Evolutionary conservation across 1,140 invertebrate genomes (phyloP), one percentile per base, ranked within the genome.

Genomic region (Ectropis grisescens): DNA sequence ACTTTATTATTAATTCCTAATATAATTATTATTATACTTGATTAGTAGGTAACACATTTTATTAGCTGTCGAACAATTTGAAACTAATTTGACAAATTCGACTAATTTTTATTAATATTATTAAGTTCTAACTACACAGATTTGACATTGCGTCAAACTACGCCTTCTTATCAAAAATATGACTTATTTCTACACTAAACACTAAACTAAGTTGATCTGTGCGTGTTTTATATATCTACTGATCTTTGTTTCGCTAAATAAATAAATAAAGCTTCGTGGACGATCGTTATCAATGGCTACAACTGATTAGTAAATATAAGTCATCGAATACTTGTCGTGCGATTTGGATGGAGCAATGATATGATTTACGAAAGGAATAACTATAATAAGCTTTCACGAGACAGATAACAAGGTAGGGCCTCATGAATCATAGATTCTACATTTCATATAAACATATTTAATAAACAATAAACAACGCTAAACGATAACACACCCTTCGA

Each of bases 331-430:
- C n/a, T 19, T 4, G 8, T 19, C 16, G 8, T 19, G 3, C 47
- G 28, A 43, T 29, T 29, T 75, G 72, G 72, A 78, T 71, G 72
- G 72, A 69, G 54, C 46, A 39, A 64, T 78, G 67, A 78, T 74
- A 78, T 71, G 69, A 74, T n/a, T n/a, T n/a, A n/a, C n/a, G n/a
- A n/a, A n/a, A n/a, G n/a, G n/a, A n/a, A n/a, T n/a, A n/a, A n/a
- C n/a, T n/a, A n/a, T n/a, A n/a, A n/a, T n/a, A n/a, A n/a, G n/a
- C n/a, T n/a, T n/a, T n/a, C n/a, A 19, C 3, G 16, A 47, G 29
- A 35, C 28, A 31, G 28, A 50, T 57, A 59, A 69, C 61, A 58
- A 58, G 62, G 47, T 47, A 48, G 29, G 45, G 53, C 39, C 48
- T 46, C 41, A 11, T 23, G 10, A 25, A 2, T 13, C 23, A 11